Percentiles rank a stretch among this genome's conserved stretches.
These are phyloP conservation scores for Biston betularia DNA, from an alignment of 2,888 invertebrate genomes.

Conservation along the genomic window DNA sequence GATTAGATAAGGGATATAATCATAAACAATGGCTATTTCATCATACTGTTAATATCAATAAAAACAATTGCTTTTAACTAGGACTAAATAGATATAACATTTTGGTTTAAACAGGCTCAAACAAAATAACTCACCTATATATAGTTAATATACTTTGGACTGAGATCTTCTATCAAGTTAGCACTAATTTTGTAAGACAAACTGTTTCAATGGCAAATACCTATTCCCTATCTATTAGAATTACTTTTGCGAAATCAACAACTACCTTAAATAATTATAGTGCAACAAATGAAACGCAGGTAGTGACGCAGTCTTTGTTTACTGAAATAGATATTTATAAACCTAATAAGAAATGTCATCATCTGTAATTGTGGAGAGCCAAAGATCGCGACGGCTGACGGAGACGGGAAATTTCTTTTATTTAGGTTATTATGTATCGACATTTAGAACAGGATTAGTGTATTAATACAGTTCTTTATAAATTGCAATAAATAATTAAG, in stretches of 20 bases:
- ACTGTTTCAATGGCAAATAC: background rate
- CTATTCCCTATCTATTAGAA: too few relatives aligned
- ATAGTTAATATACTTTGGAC: background rate
- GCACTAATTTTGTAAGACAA: background rate
- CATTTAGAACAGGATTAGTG: background rate
- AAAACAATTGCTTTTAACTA: background rate
- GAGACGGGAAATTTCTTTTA: background rate
- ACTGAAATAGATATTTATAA: background rate
- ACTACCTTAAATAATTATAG: background rate
- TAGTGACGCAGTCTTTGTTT: constrained; percentile 9
- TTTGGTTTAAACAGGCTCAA: background rate
- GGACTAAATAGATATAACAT: background rate
- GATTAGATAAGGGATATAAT: constrained; percentile 17
- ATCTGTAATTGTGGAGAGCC: background rate
- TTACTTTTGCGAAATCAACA: background rate
- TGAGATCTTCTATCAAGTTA: background rate
- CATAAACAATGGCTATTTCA: constrained; percentile 20
- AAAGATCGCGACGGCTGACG: constrained; percentile 6
- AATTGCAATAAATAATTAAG: background rate
- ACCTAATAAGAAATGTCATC: constrained; percentile 12
- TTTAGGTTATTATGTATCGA: background rate
- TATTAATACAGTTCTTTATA: background rate
- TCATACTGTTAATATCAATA: constrained; percentile 3
- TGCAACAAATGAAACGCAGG: constrained; percentile 7
- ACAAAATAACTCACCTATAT: background rate